phyloP scores from a whole-genome alignment of 2,797 vertebrate genomes.

The Champsocephalus esox region DNA sequence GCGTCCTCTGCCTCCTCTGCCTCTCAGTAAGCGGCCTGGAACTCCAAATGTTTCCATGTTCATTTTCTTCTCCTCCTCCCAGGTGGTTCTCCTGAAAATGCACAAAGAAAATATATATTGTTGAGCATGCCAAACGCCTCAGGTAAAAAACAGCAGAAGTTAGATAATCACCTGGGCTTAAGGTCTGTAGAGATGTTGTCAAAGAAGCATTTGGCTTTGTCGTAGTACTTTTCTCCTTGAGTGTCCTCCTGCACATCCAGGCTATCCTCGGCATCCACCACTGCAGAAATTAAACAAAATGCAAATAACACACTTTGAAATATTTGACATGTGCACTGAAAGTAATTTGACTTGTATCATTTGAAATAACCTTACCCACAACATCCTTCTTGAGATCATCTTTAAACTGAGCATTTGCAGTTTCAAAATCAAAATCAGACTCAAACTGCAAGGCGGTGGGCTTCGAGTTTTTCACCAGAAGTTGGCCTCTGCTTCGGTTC shows the following conservation, averaged over 20 bases:
- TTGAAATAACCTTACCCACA: slow-evolving; percentile 85
- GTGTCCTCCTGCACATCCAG: slow-evolving; percentile 82
- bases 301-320: not conserved
- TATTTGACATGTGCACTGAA: not conserved
- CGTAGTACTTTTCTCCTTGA: slow-evolving; percentile 92
- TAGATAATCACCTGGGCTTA: slow-evolving; percentile 88
- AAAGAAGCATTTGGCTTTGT: slow-evolving; percentile 97
- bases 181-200: slow-evolving; percentile 98
- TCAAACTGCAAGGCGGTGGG: slow-evolving; percentile 91
- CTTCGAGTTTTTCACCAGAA: slow-evolving; percentile 89
- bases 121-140: not conserved
- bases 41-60: slow-evolving; percentile 98
- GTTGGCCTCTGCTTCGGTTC: slow-evolving; percentile 94
- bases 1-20: slow-evolving; percentile 88
- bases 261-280: slow-evolving; percentile 82
- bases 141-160: not conserved
- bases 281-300: slow-evolving; percentile 24
- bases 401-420: slow-evolving; percentile 96
- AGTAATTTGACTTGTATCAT: rapidly evolving
- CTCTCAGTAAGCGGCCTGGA: slow-evolving; percentile 93
- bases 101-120: not conserved
- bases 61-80: slow-evolving; percentile 97
- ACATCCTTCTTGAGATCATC: slow-evolving; percentile 93
- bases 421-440: slow-evolving; percentile 98
- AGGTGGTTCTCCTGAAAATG: slow-evolving; percentile 90